Evolutionary conservation across 92 coral and sea anemone species (phyloP).

Genomic region (Actinostola sp.): DNA sequence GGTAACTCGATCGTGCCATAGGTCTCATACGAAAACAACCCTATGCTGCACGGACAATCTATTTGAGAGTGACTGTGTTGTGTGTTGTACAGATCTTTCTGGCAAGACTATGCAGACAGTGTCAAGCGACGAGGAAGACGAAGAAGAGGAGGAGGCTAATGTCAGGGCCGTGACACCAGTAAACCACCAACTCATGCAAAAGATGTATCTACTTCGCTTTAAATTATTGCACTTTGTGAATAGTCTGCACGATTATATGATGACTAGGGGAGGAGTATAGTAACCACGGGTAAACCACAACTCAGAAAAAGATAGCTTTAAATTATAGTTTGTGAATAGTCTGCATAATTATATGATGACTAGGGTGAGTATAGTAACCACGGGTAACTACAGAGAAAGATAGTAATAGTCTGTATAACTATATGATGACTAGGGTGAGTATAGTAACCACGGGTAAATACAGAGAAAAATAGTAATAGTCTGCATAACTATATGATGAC

Average conservation of each 20-base stretch:
- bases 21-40: neutral
- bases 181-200: slow-evolving; percentile 65
- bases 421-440: slow-evolving; percentile 96
- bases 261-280: slow-evolving; percentile 95
- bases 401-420: too few relatives aligned
- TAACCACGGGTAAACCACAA: too few relatives aligned
- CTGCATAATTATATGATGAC: slow-evolving; percentile 95
- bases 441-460: too few relatives aligned
- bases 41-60: neutral
- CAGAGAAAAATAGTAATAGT: too few relatives aligned
- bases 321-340: too few relatives aligned
- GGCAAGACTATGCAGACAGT: slow-evolving; percentile 23
- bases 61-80: neutral
- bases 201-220: slow-evolving; percentile 87
- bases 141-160: neutral
- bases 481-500: slow-evolving; percentile 95
- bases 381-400: too few relatives aligned
- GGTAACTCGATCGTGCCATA: neutral
- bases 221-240: slow-evolving; percentile 94
- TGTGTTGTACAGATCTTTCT: slow-evolving; percentile 20
- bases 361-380: slow-evolving; percentile 88
- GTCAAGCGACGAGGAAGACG: slow-evolving; percentile 53
- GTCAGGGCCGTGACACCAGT: slow-evolving; percentile 1
- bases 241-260: slow-evolving; percentile 84
- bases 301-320: too few relatives aligned